These are phyloP conservation scores for Gymnosoma rotundatum DNA, from an alignment of 2,888 invertebrate genomes.

Conservation along the genomic window DNA sequence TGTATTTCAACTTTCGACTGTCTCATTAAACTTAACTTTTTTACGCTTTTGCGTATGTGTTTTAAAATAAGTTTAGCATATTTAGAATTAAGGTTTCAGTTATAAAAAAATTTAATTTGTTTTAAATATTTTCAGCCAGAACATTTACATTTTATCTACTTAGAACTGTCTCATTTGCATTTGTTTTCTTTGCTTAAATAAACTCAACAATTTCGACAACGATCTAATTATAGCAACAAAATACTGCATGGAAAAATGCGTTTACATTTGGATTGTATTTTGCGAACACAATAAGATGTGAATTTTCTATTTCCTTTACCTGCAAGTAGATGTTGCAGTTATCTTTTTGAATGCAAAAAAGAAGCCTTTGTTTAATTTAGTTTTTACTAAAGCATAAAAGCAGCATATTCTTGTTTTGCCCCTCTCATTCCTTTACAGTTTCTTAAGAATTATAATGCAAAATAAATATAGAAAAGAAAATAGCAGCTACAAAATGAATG, in stretches of 20 bases:
- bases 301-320: background rate
- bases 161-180: conserved; percentile 32
- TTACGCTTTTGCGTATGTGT: too few species aligned
- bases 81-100: background rate
- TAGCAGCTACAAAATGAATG: conserved; percentile 31
- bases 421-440: conserved; percentile 3
- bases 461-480: conserved; percentile 13
- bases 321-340: conserved; percentile 56
- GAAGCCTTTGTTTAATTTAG: conserved; percentile 28
- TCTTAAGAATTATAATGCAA: conserved; percentile 6
- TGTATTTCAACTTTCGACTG: too few species aligned
- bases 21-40: too few species aligned
- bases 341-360: conserved; percentile 35
- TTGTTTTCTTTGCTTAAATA: conserved; percentile 3
- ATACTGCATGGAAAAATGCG: conserved; percentile 30
- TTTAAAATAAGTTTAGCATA: too few species aligned
- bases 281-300: conserved; percentile 22
- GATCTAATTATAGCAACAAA: conserved; percentile 40
- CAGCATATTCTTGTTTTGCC: background rate
- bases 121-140: background rate
- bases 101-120: background rate
- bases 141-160: background rate
- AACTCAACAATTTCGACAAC: conserved; percentile 22
- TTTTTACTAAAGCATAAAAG: conserved; percentile 6
- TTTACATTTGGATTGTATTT: conserved; percentile 6